Evolutionary conservation across 2,797 vertebrate genomes (phyloP).

Genomic region (Sitta carolinensis): DNA sequence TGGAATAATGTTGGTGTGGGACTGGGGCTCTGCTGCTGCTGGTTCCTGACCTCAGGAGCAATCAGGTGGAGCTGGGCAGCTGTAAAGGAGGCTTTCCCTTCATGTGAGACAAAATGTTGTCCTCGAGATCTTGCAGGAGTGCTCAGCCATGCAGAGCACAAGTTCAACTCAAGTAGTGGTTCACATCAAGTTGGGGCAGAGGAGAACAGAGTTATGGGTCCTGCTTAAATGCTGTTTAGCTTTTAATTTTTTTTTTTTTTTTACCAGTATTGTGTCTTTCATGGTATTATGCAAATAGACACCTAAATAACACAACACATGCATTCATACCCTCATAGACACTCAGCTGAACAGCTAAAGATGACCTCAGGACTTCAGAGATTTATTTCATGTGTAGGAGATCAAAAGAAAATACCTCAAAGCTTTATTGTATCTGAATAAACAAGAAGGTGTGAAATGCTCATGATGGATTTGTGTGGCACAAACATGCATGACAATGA

Average conservation of each 20-base stretch:
- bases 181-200: neutral
- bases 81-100: neutral
- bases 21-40: rapidly evolving
- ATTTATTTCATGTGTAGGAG: neutral
- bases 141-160: neutral
- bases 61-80: neutral
- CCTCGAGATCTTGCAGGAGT: neutral
- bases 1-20: neutral
- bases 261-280: neutral
- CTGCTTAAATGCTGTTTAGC: neutral
- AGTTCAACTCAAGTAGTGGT: neutral
- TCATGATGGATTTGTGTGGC: neutral
- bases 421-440: neutral
- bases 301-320: neutral
- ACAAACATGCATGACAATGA: neutral
- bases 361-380: neutral
- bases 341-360: neutral
- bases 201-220: neutral
- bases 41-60: neutral
- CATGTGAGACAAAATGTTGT: neutral
- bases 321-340: neutral
- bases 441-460: neutral
- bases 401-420: constrained; percentile 11
- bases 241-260: too few relatives aligned
- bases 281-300: neutral